Percentiles rank a stretch among this genome's conserved stretches.
Conservation (phyloP, 1,140 invertebrate species). For the Dolichoris vasculosae region DNA sequence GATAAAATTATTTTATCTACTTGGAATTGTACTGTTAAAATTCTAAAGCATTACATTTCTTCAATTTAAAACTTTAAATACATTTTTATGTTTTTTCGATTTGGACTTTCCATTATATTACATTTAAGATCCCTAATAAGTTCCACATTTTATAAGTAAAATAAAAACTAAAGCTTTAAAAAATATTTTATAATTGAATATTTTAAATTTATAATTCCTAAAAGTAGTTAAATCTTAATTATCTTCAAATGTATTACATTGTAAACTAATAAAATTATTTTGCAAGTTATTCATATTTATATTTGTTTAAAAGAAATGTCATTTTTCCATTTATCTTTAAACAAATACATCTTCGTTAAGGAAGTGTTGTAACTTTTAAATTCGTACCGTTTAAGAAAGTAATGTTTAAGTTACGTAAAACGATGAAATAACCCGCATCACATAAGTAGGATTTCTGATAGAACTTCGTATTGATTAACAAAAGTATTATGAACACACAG, state of each 20-base stretch:
- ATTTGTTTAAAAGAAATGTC: not conserved
- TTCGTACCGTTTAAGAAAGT: not conserved
- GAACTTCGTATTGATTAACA: not conserved
- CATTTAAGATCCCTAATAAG: not conserved
- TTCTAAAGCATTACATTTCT: too few species aligned
- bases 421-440: conserved; percentile 14
- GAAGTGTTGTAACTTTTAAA: not conserved
- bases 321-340: not conserved
- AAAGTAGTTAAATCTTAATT: too few species aligned
- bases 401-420: conserved; percentile 1
- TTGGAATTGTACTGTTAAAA: too few species aligned
- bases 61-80: too few species aligned
- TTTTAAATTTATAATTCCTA: too few species aligned
- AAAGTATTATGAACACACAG: not conserved
- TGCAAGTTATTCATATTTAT: not conserved
- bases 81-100: not conserved
- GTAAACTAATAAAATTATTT: too few species aligned
- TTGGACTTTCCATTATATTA: not conserved
- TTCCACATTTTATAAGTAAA: not conserved
- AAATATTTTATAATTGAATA: too few species aligned
- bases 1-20: too few species aligned
- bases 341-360: not conserved
- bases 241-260: too few species aligned
- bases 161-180: not conserved
- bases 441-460: not conserved